A percentile compares a stretch with the other conserved stretches of the same genome.
These are phyloP conservation scores for Calyptommatus sinebrachiatus DNA, from an alignment of 2,113 vertebrate species.

Conservation along the genomic window DNA sequence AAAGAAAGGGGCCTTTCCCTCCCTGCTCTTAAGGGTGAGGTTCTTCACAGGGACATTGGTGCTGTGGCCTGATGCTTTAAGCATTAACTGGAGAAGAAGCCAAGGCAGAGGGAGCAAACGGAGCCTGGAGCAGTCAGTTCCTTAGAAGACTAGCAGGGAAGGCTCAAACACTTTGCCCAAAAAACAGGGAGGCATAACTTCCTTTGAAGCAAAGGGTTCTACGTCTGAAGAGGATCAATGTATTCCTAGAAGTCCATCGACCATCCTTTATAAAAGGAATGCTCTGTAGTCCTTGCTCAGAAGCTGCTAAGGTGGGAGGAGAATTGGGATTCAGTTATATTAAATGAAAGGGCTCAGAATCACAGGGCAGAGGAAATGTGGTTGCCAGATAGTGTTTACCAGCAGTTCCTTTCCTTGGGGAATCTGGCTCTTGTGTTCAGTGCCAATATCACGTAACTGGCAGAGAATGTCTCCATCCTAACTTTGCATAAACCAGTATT, in stretches of 20 bases:
- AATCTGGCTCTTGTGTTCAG: neutral
- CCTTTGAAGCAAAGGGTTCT: conserved; percentile 2
- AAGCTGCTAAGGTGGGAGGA: neutral
- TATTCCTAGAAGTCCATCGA: neutral
- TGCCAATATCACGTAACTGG: neutral
- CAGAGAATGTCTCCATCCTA: neutral
- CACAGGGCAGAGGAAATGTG: neutral
- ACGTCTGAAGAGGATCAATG: neutral
- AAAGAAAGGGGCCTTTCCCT: conserved; percentile 24
- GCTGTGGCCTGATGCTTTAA: neutral
- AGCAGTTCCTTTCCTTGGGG: neutral
- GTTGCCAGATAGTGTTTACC: neutral
- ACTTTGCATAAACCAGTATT: neutral
- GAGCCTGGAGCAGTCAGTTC: neutral
- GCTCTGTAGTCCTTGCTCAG: neutral
- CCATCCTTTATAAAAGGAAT: neutral
- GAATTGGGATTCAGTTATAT: neutral
- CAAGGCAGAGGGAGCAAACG: neutral
- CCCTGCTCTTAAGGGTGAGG: neutral
- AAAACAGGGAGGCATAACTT: neutral
- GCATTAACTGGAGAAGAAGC: neutral
- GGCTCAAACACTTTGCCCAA: neutral
- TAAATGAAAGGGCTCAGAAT: neutral
- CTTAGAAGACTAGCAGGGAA: neutral
- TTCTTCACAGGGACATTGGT: neutral